phyloP scores from a whole-genome alignment of 2,113 vertebrate species.

The Entomyzon cyanotis region DNA sequence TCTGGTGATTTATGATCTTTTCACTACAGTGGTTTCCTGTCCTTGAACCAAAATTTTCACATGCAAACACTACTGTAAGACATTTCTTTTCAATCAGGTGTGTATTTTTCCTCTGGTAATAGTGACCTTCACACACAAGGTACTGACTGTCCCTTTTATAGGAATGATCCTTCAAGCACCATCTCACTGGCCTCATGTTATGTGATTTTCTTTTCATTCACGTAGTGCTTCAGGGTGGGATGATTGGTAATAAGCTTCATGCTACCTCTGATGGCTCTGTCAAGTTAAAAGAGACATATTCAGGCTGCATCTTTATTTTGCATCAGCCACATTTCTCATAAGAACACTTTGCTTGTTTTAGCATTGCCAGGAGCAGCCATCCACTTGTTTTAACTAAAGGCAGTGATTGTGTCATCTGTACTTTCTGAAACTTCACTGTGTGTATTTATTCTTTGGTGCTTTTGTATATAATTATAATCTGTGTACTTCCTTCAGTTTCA shows the following conservation, averaged over 20 bases:
- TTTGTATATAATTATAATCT: not conserved
- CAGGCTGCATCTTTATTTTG: not conserved
- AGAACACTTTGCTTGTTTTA: not conserved
- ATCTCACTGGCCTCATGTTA: not conserved
- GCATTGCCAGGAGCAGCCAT: not conserved
- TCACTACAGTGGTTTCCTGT: not conserved
- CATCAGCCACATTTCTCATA: not conserved
- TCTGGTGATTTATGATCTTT: slow-evolving; percentile 28
- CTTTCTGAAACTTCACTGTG: not conserved
- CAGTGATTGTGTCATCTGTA: not conserved
- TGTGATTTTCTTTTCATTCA: slow-evolving; percentile 34
- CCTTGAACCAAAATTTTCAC: slow-evolving; percentile 27
- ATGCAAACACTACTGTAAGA: not conserved
- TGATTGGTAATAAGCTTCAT: slow-evolving; percentile 33
- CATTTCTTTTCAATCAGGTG: slow-evolving; percentile 3
- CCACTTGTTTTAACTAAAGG: not conserved
- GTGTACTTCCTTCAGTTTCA: not conserved
- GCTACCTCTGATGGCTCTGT: slow-evolving; percentile 11
- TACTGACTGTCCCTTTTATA: not conserved
- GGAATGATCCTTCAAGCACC: slow-evolving; percentile 29
- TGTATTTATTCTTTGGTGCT: not conserved
- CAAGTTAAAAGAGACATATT: not conserved
- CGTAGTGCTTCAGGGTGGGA: not conserved
- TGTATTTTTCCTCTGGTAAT: not conserved
- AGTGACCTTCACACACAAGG: slow-evolving; percentile 37